These are phyloP conservation scores for Sesia bembeciformis DNA, from an alignment of 2,888 invertebrate genomes.

Conservation along the genomic window DNA sequence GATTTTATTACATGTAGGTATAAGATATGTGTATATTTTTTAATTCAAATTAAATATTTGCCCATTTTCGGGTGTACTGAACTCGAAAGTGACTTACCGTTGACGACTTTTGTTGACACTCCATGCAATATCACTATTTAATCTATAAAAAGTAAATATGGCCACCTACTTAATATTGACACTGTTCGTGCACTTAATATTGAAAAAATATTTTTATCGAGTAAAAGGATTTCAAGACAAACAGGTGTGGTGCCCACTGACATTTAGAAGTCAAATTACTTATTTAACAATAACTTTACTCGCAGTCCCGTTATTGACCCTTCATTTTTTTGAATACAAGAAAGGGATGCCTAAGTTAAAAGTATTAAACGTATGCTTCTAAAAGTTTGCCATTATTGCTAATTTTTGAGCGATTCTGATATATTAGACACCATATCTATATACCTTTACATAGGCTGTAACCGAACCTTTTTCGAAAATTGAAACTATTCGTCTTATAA, in stretches of 20 bases:
- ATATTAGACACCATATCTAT: no score
- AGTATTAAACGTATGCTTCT: no score
- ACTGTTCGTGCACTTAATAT: slow-evolving; percentile 54
- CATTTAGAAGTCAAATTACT: slow-evolving; percentile 19
- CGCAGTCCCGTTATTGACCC: no score
- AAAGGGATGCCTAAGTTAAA: no score
- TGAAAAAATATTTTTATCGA: slow-evolving; percentile 42
- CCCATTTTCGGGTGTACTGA: slow-evolving; percentile 46
- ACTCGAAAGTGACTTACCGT: slow-evolving; percentile 22
- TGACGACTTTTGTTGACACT: slow-evolving; percentile 27
- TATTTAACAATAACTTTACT: no score
- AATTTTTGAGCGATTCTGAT: no score
- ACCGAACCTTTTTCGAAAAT: no score
- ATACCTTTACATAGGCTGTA: no score
- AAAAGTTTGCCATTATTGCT: no score
- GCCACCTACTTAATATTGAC: slow-evolving; percentile 42
- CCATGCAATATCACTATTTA: slow-evolving; percentile 34
- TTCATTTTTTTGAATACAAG: no score
- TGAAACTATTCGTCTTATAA: no score
- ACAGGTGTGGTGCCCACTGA: slow-evolving; percentile 47
- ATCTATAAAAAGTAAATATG: slow-evolving; percentile 65
- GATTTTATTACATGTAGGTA: no score
- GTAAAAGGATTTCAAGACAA: slow-evolving; percentile 25
- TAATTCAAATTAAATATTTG: slow-evolving; percentile 45
- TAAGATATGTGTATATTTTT: not conserved